Evolutionary conservation across 2,113 vertebrate genomes (phyloP).

Genomic region (Varanus salvator): DNA sequence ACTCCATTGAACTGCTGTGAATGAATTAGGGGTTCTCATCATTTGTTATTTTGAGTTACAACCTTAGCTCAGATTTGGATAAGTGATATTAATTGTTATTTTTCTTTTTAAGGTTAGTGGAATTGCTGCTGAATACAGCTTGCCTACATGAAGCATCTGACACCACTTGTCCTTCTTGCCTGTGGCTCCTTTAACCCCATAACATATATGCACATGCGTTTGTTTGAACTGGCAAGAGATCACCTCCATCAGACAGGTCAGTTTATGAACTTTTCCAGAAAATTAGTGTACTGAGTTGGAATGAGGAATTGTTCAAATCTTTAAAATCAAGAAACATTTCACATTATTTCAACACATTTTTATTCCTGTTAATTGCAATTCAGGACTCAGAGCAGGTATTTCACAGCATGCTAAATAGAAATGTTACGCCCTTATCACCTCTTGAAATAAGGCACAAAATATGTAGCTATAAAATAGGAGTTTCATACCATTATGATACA

Average conservation of each 20-base stretch:
- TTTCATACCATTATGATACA: slow-evolving; percentile 11
- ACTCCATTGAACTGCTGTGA: not conserved
- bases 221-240: slow-evolving; percentile 93
- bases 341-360: not conserved
- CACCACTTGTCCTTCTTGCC: slow-evolving; percentile 88
- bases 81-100: slow-evolving; percentile 17
- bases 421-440: not conserved
- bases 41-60: not conserved
- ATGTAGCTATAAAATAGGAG: not conserved
- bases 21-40: not conserved
- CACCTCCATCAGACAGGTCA: slow-evolving; percentile 90
- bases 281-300: not conserved
- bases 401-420: not conserved
- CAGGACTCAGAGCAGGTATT: not conserved
- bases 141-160: slow-evolving; percentile 77
- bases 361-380: slow-evolving; percentile 17
- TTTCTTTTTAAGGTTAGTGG: slow-evolving; percentile 50
- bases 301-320: not conserved
- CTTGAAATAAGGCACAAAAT: not conserved
- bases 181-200: slow-evolving; percentile 95
- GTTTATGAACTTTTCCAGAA: slow-evolving; percentile 25
- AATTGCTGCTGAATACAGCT: slow-evolving; percentile 30
- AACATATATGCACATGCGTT: slow-evolving; percentile 92
- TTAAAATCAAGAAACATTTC: not conserved
- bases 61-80: not conserved